These are phyloP conservation scores for Sphinx pinastri DNA, from an alignment of 2,888 invertebrate genomes.

Conservation along the genomic window DNA sequence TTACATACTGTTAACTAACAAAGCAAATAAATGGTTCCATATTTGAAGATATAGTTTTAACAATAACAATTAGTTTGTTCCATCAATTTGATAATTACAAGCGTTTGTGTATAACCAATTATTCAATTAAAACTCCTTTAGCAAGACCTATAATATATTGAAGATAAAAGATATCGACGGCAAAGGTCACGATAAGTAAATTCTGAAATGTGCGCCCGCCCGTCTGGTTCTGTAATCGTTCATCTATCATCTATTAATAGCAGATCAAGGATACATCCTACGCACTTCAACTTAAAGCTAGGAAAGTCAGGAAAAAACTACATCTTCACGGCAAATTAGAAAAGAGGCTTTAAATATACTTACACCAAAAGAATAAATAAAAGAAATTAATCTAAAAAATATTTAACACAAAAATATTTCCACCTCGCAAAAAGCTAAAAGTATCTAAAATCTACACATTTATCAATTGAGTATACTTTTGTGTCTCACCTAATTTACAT, in stretches of 20 bases:
- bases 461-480: background rate
- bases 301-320: background rate
- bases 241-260: slow-evolving; percentile 32
- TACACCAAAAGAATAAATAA: background rate
- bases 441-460: background rate
- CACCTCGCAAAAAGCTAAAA: background rate
- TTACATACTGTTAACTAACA: background rate
- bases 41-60: background rate
- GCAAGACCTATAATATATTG: background rate
- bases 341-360: background rate
- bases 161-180: slow-evolving; percentile 14
- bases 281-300: slow-evolving; percentile 6
- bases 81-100: background rate
- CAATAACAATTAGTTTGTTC: background rate
- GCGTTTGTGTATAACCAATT: background rate
- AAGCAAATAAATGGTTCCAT: background rate
- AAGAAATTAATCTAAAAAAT: background rate
- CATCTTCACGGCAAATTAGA: background rate
- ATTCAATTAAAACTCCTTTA: slow-evolving; percentile 1
- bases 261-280: slow-evolving; percentile 18
- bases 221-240: slow-evolving; percentile 12
- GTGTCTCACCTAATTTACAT: slow-evolving; percentile 64
- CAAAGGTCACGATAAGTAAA: slow-evolving; percentile 12
- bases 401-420: too few species aligned
- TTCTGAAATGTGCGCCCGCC: background rate